These are phyloP conservation scores for Babylonia areolata DNA, from an alignment of 1,140 invertebrate species.

Conservation along the genomic window DNA sequence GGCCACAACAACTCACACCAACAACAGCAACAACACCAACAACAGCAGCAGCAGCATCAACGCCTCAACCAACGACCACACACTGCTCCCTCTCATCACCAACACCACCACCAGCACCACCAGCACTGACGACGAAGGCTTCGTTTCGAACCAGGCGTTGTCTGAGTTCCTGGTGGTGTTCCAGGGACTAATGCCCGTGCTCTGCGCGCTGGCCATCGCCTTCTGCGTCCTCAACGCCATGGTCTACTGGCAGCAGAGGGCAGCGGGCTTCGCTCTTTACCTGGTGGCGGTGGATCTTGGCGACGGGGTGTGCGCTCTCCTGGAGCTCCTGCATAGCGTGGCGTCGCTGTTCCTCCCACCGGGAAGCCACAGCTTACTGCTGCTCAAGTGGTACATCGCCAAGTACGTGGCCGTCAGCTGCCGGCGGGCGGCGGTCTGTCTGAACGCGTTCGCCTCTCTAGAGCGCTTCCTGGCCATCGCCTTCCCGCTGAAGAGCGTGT, in stretches of 20 bases:
- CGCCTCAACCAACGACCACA: not conserved
- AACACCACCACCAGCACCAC: not conserved
- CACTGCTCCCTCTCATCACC: not conserved
- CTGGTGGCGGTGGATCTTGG: slow-evolving; percentile 5
- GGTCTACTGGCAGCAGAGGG: slow-evolving; percentile 29
- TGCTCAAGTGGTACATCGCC: slow-evolving; percentile 24
- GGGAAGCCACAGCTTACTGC: not conserved
- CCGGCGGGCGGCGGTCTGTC: not conserved
- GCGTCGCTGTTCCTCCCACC: not conserved
- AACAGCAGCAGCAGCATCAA: not conserved
- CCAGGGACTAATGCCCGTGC: slow-evolving; percentile 1
- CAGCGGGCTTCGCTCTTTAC: not conserved
- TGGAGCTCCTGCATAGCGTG: not conserved
- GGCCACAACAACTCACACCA: not conserved
- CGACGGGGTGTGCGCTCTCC: slow-evolving; percentile 6
- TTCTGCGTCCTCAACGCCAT: slow-evolving; percentile 14
- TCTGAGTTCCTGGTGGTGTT: not conserved
- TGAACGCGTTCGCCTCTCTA: slow-evolving; percentile 9
- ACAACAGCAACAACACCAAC: not conserved
- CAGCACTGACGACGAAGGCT: not conserved
- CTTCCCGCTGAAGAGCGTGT: slow-evolving; percentile 20
- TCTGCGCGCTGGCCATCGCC: not conserved
- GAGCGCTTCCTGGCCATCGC: slow-evolving; percentile 24
- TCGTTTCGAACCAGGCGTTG: not conserved
- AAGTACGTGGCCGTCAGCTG: slow-evolving; percentile 8